Evolutionary conservation across 2,797 vertebrate species (phyloP), one percentile per base, ranked within the genome.

Genomic region (Poecilia gillii): DNA sequence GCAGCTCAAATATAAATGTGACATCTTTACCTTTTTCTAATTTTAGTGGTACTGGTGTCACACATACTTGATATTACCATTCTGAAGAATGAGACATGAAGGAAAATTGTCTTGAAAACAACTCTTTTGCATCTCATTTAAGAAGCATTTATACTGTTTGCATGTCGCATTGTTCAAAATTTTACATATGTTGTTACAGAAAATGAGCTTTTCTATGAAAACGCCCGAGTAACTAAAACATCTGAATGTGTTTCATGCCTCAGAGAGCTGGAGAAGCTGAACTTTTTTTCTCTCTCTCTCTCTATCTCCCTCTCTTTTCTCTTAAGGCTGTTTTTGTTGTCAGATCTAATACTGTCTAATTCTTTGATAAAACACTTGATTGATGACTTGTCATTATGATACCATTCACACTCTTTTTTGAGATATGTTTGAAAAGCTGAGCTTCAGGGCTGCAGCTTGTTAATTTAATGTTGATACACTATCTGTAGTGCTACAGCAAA

Each of bases 331-430:
- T 84, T 77, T 81, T 64, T 77, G 73, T 81, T 39, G 16, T 88
- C 81, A 89, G 20, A 71, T 85, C 46, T 45, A 70, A 75, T 74
- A 43, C 55, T 3, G 23, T 79, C 53, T 81, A 76, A 82, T 55
- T 72, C 66, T 74, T 84, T 55, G 36, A 41, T 72, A 74, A 51
- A 59, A 46, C 53, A 23, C 39, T 78, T 78, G 81, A 80, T 53
- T 83, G 79, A 88, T 77, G 79, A 77, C 77, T 83, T 87, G 77
- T 83, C 74, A 80, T 81, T 73, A 53, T 66, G 59, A 81, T 28
- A 68, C 57, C 12, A 76, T 25, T 57, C 57, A 31, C 4, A 31
- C 53, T 74, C 46, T 83, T 23, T 74, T 68, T 76, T 47, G 72
- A 41, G 68, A 18, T 45, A 45, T 41, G n/a, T 73, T 47, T 43